Percentiles rank a stretch among this genome's conserved stretches.
phyloP scores from a whole-genome alignment of 2,888 invertebrate genomes.

The Stenichneumon culpator region DNA sequence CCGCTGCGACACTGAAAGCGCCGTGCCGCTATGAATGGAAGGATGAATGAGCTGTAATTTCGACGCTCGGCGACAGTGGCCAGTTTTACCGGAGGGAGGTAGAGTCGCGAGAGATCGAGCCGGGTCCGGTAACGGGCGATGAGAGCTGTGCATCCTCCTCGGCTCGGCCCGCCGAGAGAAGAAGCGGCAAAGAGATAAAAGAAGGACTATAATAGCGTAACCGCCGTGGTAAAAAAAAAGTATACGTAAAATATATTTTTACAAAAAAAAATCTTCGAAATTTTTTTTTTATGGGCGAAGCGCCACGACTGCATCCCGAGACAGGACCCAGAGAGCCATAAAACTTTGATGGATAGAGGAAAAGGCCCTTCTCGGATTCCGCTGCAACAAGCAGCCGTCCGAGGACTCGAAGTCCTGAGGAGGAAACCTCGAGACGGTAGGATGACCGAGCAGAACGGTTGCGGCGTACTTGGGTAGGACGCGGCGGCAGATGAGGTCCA shows the following conservation, averaged over 20 bases:
- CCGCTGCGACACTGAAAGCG: constrained; percentile 33
- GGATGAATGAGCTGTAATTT: constrained; percentile 82
- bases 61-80: constrained; percentile 69
- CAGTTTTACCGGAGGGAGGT: constrained; percentile 46
- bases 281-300: neutral
- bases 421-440: neutral
- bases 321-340: neutral
- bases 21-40: constrained; percentile 80
- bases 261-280: neutral
- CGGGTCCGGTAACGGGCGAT: constrained; percentile 32
- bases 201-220: constrained; percentile 13
- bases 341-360: constrained; percentile 33
- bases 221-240: neutral
- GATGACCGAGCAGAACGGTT: constrained; percentile 13
- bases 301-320: constrained; percentile 5
- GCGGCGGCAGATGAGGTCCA: neutral
- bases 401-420: neutral
- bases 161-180: neutral
- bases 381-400: neutral
- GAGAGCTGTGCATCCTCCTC: constrained; percentile 7
- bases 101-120: constrained; percentile 64
- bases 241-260: neutral
- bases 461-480: constrained; percentile 13
- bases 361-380: neutral
- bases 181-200: constrained; percentile 23